phyloP scores from a whole-genome alignment of 2,113 vertebrate genomes.

The Saccopteryx bilineata region DNA sequence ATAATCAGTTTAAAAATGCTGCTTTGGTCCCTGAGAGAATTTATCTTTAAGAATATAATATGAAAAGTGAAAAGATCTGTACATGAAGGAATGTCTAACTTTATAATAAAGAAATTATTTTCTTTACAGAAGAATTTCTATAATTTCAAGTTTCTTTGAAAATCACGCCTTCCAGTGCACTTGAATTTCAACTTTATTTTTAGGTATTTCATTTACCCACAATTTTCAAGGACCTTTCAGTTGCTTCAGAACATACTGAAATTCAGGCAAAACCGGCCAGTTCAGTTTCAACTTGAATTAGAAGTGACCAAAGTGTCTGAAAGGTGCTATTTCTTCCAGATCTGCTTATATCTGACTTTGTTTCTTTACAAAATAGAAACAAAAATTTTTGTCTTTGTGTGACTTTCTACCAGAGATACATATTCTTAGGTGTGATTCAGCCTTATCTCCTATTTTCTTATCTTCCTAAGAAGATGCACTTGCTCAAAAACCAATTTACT shows the following conservation, averaged over 20 bases:
- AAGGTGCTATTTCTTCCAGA: conserved; percentile 41
- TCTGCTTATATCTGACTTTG: conserved; percentile 58
- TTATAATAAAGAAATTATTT: background rate
- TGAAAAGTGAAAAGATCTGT: background rate
- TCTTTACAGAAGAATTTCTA: conserved; percentile 41
- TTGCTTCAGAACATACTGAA: conserved; percentile 48
- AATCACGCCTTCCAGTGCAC: background rate
- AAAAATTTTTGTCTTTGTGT: conserved; percentile 35
- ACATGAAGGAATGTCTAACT: background rate
- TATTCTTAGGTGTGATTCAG: conserved; percentile 65
- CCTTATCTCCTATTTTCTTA: conserved; percentile 76
- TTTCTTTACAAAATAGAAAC: conserved; percentile 61
- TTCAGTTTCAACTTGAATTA: conserved; percentile 66
- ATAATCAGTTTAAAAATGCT: background rate
- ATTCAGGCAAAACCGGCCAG: conserved; percentile 27
- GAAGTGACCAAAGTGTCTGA: conserved; percentile 38
- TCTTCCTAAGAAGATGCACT: conserved; percentile 75
- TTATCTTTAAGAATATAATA: conserved; percentile 42
- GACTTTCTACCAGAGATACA: conserved; percentile 63
- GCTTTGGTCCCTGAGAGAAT: background rate
- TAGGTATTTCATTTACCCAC: conserved; percentile 61
- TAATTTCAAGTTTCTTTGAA: conserved; percentile 37
- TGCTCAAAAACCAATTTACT: conserved; percentile 79
- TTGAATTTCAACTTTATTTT: conserved; percentile 66
- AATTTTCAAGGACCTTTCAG: conserved; percentile 19